phyloP scores from a whole-genome alignment of 1,140 invertebrate genomes.

The Lucilia cuprina region DNA sequence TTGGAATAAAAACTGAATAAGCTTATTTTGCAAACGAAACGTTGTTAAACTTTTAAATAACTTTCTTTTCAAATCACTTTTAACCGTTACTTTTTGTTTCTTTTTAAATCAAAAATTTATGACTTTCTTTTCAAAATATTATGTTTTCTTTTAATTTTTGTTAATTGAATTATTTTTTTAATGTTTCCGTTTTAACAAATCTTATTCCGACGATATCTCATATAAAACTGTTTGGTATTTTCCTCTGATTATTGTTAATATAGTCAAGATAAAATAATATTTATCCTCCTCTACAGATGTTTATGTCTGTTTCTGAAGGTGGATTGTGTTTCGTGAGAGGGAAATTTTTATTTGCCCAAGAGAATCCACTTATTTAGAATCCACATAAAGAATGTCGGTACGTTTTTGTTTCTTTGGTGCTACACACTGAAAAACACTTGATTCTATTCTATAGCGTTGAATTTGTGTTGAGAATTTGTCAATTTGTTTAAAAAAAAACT shows the following conservation, averaged over 20 bases:
- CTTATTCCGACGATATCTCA: slow-evolving; percentile 43
- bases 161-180: background rate
- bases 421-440: too few relatives aligned
- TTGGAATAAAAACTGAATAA: slow-evolving; percentile 36
- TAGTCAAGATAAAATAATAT: background rate
- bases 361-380: background rate
- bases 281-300: too few relatives aligned
- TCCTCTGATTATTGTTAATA: slow-evolving; percentile 31
- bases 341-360: background rate
- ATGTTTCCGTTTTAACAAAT: slow-evolving; percentile 26
- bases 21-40: slow-evolving; percentile 35
- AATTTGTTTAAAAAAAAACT: too few relatives aligned
- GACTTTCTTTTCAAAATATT: background rate
- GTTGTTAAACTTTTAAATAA: slow-evolving; percentile 6
- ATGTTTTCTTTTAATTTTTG: slow-evolving; percentile 4
- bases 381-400: background rate
- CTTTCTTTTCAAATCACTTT: slow-evolving; percentile 8
- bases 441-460: background rate
- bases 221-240: slow-evolving; percentile 40
- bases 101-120: background rate
- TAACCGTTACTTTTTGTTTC: background rate
- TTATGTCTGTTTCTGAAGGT: too few relatives aligned
- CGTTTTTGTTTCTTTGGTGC: too few relatives aligned
- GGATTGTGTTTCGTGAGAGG: background rate
- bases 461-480: background rate